Conservation (phyloP, 2,888 invertebrate genomes). For the Cephus rjabovi region DNA sequence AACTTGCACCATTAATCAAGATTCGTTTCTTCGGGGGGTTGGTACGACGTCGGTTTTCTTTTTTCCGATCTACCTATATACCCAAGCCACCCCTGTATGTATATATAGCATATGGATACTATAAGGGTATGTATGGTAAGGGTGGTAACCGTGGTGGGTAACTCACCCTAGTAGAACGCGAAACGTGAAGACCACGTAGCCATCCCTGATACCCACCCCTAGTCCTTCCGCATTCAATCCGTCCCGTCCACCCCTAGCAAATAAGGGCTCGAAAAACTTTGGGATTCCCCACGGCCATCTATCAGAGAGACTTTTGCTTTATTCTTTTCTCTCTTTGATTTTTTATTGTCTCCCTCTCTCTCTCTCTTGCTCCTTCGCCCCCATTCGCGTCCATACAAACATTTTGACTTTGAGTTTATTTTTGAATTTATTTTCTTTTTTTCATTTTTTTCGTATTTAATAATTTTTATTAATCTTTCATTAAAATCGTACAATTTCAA, state of each 20-base stretch:
- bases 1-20: constrained; percentile 64
- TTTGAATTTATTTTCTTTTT: no score
- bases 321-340: neutral
- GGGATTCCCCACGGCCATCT: neutral
- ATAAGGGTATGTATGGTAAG: neutral
- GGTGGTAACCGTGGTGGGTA: neutral
- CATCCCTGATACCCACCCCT: neutral
- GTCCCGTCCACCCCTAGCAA: constrained; percentile 2
- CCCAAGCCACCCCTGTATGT: neutral
- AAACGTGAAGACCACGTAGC: neutral
- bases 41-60: neutral
- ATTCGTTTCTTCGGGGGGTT: constrained; percentile 52
- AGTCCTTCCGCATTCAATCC: neutral
- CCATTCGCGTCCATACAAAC: neutral
- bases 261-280: constrained; percentile 4
- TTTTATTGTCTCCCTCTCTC: neutral
- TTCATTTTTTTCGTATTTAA: neutral
- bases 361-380: neutral
- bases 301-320: neutral
- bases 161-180: neutral
- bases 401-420: neutral
- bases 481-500: neutral
- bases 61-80: neutral
- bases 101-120: neutral
- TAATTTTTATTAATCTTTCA: neutral